Base-by-base conservation (phyloP, 2,797 vertebrate genomes). In the Tapera naevia region DNA sequence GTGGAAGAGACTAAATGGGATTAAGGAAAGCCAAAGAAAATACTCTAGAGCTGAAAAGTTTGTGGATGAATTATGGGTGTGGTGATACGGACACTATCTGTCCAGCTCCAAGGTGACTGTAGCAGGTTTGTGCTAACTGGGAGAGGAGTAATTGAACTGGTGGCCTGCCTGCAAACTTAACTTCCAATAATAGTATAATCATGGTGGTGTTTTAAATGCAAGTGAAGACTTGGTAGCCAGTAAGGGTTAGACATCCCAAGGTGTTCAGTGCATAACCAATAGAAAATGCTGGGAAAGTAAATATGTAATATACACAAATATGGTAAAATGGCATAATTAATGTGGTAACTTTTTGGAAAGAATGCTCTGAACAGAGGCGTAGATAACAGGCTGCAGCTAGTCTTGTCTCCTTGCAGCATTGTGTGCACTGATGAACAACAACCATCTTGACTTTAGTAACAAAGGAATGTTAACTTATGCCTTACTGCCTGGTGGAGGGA, bases 21-120 rank as follows among this genome's bases (percentile, higher is more conserved):
- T 80, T 82, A 92, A 78, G 57, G 45, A 87, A 91, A 91, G 60
- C 60, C 25, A 30, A 61, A 91, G 60, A 84, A 90, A 88, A 86
- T 57, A 51, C 43, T 81, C 56, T 22, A 28, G 60, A 91, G 24
- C 75, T 76, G 64, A 67, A 48, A 82, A 37, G 28, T 85, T 76
- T 50, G 56, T 46, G 45, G 35, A 27, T 66, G 11, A 80, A 64
- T 76, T 82, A 76, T 12, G 39, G 58, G 70, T 4, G 0, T 56
- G 62, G 70, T 24, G 46, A 21, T 57, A 19, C 1, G 14, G 82
- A 50, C 4, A 1, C 25, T 71, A 2, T n/a, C 45, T 60, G 58
- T 53, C 46, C 60, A 83, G 6, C 65, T 61, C 35, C 39, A n/a
- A 64, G 39, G 62, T 86, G 48, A 48, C 66, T 76, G 28, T 4